phyloP scores from a whole-genome alignment of 2,797 vertebrate species.

The Hippopotamyrus pictus region DNA sequence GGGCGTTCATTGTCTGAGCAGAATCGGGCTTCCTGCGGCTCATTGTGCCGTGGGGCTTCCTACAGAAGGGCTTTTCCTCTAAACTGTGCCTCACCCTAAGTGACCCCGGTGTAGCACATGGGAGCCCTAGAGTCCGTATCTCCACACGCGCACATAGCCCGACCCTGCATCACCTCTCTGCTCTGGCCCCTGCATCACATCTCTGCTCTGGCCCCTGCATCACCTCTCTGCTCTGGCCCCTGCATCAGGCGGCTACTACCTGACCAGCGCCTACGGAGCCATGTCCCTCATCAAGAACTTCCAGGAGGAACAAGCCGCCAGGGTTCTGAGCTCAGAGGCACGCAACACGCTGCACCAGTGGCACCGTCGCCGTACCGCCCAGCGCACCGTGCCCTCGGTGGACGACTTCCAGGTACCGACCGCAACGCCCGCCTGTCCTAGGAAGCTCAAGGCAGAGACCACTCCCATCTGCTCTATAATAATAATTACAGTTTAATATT shows the following conservation, averaged over 20 bases:
- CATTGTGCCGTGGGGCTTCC: neutral
- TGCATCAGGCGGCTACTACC: slow-evolving; percentile 83
- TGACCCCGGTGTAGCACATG: neutral
- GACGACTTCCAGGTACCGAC: slow-evolving; percentile 89
- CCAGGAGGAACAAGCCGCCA: slow-evolving; percentile 91
- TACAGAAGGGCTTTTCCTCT: neutral
- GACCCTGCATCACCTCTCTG: neutral
- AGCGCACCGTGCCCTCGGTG: slow-evolving; percentile 76
- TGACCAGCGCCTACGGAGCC: slow-evolving; percentile 92
- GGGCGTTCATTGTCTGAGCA: neutral
- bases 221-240: neutral
- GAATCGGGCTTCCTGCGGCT: neutral
- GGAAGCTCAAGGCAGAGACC: neutral
- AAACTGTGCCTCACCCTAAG: neutral
- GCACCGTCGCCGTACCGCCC: slow-evolving; percentile 85
- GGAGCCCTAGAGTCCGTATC: neutral
- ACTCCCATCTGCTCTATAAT: neutral
- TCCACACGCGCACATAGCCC: neutral
- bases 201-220: too few relatives aligned
- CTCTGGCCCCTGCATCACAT: slow-evolving; percentile 39
- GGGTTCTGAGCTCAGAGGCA: slow-evolving; percentile 82
- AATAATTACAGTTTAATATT: slow-evolving; percentile 30
- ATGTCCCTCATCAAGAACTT: slow-evolving; percentile 94
- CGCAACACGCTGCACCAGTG: slow-evolving; percentile 89
- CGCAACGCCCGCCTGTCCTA: slow-evolving; percentile 22